Base-by-base conservation (phyloP, 2,888 invertebrate genomes). In the Drosophila anomelani region DNA sequence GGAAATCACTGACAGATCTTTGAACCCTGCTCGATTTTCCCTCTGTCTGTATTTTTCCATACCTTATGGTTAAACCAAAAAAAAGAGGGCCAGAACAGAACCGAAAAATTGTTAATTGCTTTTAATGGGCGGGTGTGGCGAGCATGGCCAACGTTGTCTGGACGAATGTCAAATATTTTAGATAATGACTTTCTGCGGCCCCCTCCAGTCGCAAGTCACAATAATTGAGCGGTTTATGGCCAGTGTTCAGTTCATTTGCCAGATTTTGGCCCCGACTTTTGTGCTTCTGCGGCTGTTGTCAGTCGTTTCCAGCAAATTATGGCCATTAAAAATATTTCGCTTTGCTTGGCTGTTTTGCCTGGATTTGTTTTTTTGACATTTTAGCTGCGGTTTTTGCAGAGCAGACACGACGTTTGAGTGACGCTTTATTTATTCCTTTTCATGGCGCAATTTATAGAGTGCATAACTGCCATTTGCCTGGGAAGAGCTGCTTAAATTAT, bases 141-240 rank as follows among this genome's bases (percentile, higher is more conserved):
- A 47, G 71, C 26, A 12, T 29, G 17, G 12, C 32, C 43, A 17
- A 23, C 23, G 32, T 17, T 72, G 66, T 71, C 69, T 47, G 53
- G 84, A 76, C 80, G 77, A 79, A 83, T 86, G 84, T 79, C 82
- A 86, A 86, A 88, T 86, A 86, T 80, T 83, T 86, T 60, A 69
- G 86, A 86, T 88, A 88, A 84, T 81, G 77, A 76, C 81, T 79
- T 82, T 80, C 64, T 78, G 80, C 67, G 55, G 64, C 66, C 39
- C 43, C 51, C 46, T 4, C 8, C 13, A 9, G 66, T 46, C 13
- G 5, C 53, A 66, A 76, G 72, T 68, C 83, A 69, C 66, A 78
- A 74, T 80, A 84, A 85, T 85, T 85, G 84, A 84, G 86, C 84
- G 84, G 75, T 85, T 85, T 79, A 69, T 71, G 76, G 49, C 54